phyloP scores from a whole-genome alignment of 2,797 vertebrate genomes.

The Peromyscus attwateri region DNA sequence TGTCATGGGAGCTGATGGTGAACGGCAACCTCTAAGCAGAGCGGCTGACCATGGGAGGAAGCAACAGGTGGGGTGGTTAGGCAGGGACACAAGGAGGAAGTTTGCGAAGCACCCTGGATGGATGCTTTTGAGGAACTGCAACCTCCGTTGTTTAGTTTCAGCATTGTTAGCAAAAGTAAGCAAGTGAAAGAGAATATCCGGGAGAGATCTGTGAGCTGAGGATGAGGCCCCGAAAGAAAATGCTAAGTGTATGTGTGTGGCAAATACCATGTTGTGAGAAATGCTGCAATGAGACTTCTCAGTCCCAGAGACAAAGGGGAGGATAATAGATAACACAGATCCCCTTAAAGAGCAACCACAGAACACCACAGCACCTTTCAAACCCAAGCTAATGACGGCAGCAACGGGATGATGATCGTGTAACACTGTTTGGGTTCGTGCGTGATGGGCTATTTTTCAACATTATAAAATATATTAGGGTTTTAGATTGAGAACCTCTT shows the following conservation, averaged over 20 bases:
- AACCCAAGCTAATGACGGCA: background rate
- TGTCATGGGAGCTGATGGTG: background rate
- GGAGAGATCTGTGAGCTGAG: background rate
- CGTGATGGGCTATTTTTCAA: background rate
- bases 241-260: fast-evolving
- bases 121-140: constrained; percentile 25
- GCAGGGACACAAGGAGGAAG: background rate
- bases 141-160: background rate
- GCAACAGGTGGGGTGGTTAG: background rate
- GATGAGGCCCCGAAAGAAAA: background rate
- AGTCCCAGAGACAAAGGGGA: too few species aligned
- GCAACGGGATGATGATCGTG: background rate
- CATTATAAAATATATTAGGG: background rate
- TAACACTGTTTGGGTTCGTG: background rate
- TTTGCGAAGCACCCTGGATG: background rate
- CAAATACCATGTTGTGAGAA: background rate
- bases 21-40: background rate
- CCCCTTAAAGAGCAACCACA: background rate
- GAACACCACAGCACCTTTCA: background rate
- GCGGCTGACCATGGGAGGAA: background rate
- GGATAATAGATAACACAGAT: background rate
- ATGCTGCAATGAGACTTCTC: background rate
- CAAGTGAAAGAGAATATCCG: background rate
- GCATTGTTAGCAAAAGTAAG: background rate
- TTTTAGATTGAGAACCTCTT: background rate